Conservation (phyloP, 2,888 invertebrate genomes). For the Rotaria socialis region DNA sequence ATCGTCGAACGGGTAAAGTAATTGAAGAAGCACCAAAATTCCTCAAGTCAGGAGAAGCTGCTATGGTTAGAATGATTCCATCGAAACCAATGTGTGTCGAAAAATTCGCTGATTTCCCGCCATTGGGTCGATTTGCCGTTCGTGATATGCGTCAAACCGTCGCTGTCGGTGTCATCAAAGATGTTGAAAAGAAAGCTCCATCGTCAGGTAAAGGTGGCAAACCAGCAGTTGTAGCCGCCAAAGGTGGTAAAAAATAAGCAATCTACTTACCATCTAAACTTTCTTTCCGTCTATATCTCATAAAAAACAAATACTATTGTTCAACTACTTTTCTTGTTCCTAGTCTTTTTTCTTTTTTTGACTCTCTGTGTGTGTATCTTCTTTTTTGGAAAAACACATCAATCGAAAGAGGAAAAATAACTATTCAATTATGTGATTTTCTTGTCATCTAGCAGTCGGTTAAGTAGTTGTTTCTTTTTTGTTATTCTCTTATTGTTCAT, state of each 20-base stretch:
- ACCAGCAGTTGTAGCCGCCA: conserved; percentile 83
- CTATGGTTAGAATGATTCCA: conserved; percentile 85
- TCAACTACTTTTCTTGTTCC: not conserved
- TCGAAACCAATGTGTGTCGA: conserved; percentile 97
- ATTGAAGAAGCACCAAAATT: conserved; percentile 72
- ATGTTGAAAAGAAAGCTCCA: conserved; percentile 75
- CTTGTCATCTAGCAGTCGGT: not conserved
- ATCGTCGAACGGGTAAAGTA: conserved; percentile 86
- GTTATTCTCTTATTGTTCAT: not conserved
- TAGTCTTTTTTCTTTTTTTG: not conserved
- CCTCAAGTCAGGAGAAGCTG: conserved; percentile 93
- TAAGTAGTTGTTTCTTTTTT: not conserved
- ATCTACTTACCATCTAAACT: not conserved
- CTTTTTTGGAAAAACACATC: not conserved
- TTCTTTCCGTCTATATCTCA: not conserved
- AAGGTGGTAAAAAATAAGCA: conserved; percentile 54
- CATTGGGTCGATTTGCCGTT: conserved; percentile 91
- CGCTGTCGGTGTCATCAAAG: conserved; percentile 86
- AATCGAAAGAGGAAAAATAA: not conserved
- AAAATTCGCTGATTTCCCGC: conserved; percentile 94
- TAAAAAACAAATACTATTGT: not conserved
- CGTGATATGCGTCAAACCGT: conserved; percentile 99
- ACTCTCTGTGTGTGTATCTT: not conserved
- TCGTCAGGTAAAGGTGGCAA: conserved; percentile 74
- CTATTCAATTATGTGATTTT: not conserved